phyloP scores from a whole-genome alignment of 2,113 vertebrate genomes.

The Myrmecophaga tridactyla region DNA sequence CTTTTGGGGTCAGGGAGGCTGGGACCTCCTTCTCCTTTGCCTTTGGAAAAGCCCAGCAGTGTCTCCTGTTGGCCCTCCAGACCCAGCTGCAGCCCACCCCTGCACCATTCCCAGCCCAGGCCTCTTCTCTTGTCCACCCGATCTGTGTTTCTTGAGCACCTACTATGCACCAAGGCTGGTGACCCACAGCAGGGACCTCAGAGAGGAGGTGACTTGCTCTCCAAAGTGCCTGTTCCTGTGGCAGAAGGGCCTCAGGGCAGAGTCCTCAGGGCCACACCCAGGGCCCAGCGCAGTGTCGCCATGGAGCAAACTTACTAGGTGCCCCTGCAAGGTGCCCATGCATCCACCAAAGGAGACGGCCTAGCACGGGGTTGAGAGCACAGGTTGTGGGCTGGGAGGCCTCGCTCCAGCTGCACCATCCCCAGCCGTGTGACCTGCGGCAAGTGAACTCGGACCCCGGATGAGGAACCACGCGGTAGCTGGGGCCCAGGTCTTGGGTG shows the following conservation, averaged over 20 bases:
- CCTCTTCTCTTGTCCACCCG: not conserved
- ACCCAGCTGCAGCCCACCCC: not conserved
- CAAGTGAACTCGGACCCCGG: not conserved
- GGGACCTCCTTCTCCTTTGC: not conserved
- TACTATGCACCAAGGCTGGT: not conserved
- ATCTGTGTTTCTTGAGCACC: not conserved
- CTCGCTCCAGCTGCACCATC: not conserved
- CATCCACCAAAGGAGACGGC: fast-evolving
- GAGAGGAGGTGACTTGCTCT: fast-evolving
- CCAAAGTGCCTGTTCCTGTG: not conserved
- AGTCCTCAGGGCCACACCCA: not conserved
- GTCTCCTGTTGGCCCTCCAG: not conserved
- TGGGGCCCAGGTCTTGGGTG: not conserved
- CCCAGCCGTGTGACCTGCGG: not conserved
- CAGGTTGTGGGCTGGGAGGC: not conserved
- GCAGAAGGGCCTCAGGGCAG: not conserved
- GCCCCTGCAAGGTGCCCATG: no score
- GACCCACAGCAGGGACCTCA: not conserved
- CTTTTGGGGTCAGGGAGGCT: not conserved
- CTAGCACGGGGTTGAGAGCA: not conserved
- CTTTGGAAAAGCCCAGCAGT: not conserved
- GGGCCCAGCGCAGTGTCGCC: not conserved
- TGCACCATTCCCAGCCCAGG: not conserved
- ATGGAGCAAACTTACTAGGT: no score
- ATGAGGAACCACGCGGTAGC: not conserved